These are phyloP conservation scores for Pangasius djambal DNA, from an alignment of 2,797 vertebrate genomes.

Conservation along the genomic window DNA sequence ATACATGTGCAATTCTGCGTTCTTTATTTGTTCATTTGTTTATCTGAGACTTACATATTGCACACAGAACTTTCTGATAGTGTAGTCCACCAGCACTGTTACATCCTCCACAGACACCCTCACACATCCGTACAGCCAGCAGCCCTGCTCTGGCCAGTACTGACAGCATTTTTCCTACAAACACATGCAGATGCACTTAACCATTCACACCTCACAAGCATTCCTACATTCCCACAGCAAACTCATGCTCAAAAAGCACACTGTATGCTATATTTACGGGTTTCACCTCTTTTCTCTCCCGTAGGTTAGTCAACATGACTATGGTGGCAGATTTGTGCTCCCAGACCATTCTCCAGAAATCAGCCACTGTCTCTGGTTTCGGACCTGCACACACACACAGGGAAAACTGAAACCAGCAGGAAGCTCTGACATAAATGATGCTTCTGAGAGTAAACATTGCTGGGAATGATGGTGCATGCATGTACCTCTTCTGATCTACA, in stretches of 20 bases:
- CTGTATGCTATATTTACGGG: too few relatives aligned
- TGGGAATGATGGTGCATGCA: neutral
- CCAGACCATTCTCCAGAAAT: constrained; percentile 98
- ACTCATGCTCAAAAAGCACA: neutral
- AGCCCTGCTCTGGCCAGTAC: constrained; percentile 97
- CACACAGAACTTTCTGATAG: constrained; percentile 91
- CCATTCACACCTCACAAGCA: neutral
- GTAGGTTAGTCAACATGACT: constrained; percentile 97
- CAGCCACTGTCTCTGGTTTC: constrained; percentile 89
- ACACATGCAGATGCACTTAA: neutral
- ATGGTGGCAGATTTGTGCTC: constrained; percentile 91
- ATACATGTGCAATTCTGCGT: too few relatives aligned
- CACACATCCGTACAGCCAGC: constrained; percentile 90
- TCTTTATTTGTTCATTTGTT: neutral
- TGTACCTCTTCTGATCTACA: neutral
- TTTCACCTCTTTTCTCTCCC: constrained; percentile 90
- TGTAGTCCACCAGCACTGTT: constrained; percentile 93
- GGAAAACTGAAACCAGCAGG: neutral
- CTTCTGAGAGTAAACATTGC: neutral
- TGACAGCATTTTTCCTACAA: constrained; percentile 92
- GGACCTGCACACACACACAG: constrained; percentile 76
- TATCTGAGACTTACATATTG: constrained; percentile 82
- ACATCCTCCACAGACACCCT: constrained; percentile 90
- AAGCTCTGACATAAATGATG: neutral
- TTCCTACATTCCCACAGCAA: neutral